Conservation (phyloP, 2,113 vertebrate genomes). For the Probosciger aterrimus region DNA sequence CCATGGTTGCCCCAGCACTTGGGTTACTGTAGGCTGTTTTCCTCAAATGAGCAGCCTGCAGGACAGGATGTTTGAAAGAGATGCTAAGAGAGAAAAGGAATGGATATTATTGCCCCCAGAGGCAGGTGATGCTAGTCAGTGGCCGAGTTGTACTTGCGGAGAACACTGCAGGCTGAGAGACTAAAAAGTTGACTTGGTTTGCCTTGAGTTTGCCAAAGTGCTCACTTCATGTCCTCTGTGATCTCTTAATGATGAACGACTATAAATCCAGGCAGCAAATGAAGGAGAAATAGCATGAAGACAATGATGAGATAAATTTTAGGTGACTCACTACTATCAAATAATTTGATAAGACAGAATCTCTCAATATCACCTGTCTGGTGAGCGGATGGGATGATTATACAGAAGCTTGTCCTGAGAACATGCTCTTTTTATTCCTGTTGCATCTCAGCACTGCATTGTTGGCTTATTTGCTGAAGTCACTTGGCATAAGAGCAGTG, state of each 20-base stretch:
- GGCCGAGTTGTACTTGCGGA: background rate
- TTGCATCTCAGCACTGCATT: background rate
- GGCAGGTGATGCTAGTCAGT: background rate
- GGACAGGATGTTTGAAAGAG: background rate
- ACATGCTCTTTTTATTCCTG: background rate
- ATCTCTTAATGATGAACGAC: slow-evolving; percentile 35
- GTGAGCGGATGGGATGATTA: background rate
- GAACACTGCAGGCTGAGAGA: background rate
- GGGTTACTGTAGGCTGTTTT: background rate
- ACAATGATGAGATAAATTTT: background rate
- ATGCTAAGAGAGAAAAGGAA: background rate
- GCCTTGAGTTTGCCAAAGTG: background rate
- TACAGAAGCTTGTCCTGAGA: background rate
- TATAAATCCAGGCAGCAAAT: slow-evolving; percentile 7
- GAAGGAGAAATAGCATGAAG: background rate
- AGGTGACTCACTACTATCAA: background rate
- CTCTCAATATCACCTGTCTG: background rate
- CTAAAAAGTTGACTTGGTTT: background rate
- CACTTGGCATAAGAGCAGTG: background rate
- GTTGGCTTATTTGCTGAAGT: background rate
- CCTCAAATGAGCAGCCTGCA: background rate
- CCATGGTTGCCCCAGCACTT: background rate
- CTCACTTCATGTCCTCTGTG: background rate
- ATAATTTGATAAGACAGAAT: background rate
- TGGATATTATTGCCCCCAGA: background rate